A percentile compares a stretch with the other conserved stretches of the same genome.
These are phyloP conservation scores for Pseudotriccus pelzelni DNA, from an alignment of 2,797 vertebrate species.

Conservation along the genomic window DNA sequence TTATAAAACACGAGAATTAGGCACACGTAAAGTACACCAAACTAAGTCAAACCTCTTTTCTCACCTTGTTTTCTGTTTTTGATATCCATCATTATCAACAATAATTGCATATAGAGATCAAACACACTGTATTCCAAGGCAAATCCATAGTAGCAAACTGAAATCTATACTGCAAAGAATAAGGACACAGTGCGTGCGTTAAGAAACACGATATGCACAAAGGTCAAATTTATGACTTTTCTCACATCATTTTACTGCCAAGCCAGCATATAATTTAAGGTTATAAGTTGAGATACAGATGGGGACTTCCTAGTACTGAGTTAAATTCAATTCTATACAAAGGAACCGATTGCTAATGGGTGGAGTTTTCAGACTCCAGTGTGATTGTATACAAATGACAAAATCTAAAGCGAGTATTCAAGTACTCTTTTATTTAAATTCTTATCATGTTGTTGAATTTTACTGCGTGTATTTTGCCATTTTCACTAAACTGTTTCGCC, in stretches of 20 bases:
- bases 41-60: slow-evolving; percentile 29
- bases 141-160: neutral
- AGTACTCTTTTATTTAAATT: neutral
- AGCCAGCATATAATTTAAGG: slow-evolving; percentile 33
- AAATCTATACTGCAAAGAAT: slow-evolving; percentile 16
- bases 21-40: neutral
- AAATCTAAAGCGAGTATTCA: neutral
- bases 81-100: neutral
- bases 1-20: slow-evolving; percentile 15
- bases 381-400: neutral
- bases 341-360: neutral
- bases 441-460: neutral
- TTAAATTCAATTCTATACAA: neutral
- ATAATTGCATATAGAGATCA: neutral
- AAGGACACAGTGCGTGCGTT: neutral
- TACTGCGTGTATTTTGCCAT: neutral
- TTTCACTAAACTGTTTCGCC: neutral
- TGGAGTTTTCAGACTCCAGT: neutral
- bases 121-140: neutral
- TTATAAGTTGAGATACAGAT: slow-evolving; percentile 7
- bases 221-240: slow-evolving; percentile 45
- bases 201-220: slow-evolving; percentile 8
- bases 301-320: neutral
- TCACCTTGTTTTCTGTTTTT: neutral
- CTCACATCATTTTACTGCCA: slow-evolving; percentile 24